Evolutionary conservation across 2,888 invertebrate species (phyloP), one percentile per base, ranked within the genome.

Genomic region (Lomographa bimaculata): DNA sequence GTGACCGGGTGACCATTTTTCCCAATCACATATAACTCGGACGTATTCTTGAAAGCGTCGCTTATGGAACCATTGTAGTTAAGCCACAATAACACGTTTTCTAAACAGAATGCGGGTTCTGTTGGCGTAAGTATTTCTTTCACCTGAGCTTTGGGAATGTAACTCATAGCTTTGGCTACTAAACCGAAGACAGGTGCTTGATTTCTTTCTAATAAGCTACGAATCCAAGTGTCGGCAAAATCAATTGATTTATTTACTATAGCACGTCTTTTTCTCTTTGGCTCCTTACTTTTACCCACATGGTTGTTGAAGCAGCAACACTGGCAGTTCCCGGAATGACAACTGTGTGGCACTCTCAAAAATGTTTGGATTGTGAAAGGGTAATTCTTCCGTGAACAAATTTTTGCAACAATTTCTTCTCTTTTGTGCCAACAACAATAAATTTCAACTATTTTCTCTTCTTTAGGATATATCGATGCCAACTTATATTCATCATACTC

Each of bases 351-450:
- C 41, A 46, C 50, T 17, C 43, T 50, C 32, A 64, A 34, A 33
- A 40, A 46, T 12, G 7, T 19, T 10, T 17, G 14, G 20, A 41
- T 41, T 2, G 29, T 25, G 16, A 29, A 10, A n/a, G 10, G 8
- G 4, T 27, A 9, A 25, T 16, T 27, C 7, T 40, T 7, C 1
- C 16, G 12, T 7, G 10, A 11, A 8, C 14, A 12, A 14, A 58
- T 27, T 12, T 16, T 16, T 3, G 9, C 37, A 7, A 57, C 24
- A n/a, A 5, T 6, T 3, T 38, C 10, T 32, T 64, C 48, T 34
- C 66, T 59, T 11, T 42, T 25, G 27, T 49, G 53, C 73, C 73
- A 73, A 36, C 73, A 73, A 35, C 73, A 70, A 45, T 56, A 52
- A 0, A 33, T 7, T 19, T 42, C 28, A 9, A 40, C 5, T 2